Evolutionary conservation across 2,888 invertebrate species (phyloP).

Genomic region (Steinernema carpocapsae): DNA sequence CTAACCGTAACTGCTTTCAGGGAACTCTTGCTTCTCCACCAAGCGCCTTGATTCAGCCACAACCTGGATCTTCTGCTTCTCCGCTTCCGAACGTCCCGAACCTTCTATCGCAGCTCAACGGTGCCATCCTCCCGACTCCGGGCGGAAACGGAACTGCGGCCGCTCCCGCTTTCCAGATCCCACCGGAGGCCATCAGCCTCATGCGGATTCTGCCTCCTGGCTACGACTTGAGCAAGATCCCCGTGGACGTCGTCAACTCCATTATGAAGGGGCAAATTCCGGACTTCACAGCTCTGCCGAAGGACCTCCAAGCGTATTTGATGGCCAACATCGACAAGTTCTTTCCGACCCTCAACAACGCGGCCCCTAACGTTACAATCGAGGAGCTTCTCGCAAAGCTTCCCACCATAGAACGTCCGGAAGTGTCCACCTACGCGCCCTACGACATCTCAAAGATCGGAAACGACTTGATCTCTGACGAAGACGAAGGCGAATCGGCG

Average conservation of each 20-base stretch:
- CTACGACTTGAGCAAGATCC: slow-evolving; percentile 51
- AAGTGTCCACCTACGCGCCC: slow-evolving; percentile 61
- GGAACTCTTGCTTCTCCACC: not conserved
- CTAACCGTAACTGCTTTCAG: not conserved
- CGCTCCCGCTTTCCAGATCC: not conserved
- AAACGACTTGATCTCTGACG: slow-evolving; percentile 54
- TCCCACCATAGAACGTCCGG: slow-evolving; percentile 61
- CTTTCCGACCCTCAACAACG: slow-evolving; percentile 39
- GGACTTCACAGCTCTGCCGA: slow-evolving; percentile 60
- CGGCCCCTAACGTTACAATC: slow-evolving; percentile 50
- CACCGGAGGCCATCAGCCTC: slow-evolving; percentile 40
- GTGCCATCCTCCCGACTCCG: slow-evolving; percentile 6
- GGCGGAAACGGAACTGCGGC: not conserved
- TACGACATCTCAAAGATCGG: slow-evolving; percentile 66
- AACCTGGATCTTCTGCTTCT: not conserved
- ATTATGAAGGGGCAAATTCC: slow-evolving; percentile 64
- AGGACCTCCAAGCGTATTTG: slow-evolving; percentile 63
- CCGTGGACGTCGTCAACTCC: slow-evolving; percentile 54
- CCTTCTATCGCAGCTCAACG: slow-evolving; percentile 19
- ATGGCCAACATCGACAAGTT: slow-evolving; percentile 57
- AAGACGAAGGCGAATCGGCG: slow-evolving; percentile 27
- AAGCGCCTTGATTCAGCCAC: not conserved
- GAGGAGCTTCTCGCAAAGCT: slow-evolving; percentile 65
- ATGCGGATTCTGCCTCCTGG: slow-evolving; percentile 48
- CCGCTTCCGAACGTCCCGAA: not conserved